Evolutionary conservation across 2,113 vertebrate species (phyloP).

Genomic region (Ochotona princeps): DNA sequence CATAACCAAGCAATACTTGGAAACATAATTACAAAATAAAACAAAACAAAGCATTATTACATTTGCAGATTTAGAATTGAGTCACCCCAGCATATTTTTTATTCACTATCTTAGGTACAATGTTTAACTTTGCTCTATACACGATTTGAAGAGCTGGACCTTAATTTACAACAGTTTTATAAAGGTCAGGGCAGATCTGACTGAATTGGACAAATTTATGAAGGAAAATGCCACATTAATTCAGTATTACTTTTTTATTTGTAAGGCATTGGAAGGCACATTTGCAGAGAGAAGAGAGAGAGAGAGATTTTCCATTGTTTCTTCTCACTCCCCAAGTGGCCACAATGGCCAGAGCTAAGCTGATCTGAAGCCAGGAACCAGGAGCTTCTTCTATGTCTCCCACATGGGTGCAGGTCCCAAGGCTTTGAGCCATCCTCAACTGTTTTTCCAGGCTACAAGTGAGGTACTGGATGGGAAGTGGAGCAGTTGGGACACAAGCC

Average conservation of each 20-base stretch:
- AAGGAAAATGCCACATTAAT: background rate
- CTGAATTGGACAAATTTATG: slow-evolving; percentile 23
- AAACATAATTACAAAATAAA: background rate
- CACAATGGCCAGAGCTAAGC: no score
- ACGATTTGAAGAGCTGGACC: background rate
- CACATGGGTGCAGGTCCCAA: no score
- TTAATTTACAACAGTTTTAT: background rate
- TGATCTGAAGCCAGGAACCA: no score
- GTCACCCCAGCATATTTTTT: background rate
- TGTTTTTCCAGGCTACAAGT: no score
- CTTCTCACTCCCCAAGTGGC: no score
- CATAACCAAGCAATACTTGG: background rate
- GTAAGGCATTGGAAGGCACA: no score
- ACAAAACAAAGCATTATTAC: background rate
- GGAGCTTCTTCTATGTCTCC: no score
- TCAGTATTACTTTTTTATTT: background rate
- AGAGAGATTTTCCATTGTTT: no score
- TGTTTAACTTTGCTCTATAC: background rate
- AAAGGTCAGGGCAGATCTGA: background rate
- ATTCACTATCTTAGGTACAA: background rate
- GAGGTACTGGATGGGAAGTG: no score
- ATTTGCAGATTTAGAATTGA: background rate
- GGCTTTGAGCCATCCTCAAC: no score
- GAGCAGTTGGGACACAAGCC: no score
- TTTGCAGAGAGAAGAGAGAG: no score